These are phyloP conservation scores for Phortica okadai DNA, from an alignment of 2,888 invertebrate species.

Conservation along the genomic window DNA sequence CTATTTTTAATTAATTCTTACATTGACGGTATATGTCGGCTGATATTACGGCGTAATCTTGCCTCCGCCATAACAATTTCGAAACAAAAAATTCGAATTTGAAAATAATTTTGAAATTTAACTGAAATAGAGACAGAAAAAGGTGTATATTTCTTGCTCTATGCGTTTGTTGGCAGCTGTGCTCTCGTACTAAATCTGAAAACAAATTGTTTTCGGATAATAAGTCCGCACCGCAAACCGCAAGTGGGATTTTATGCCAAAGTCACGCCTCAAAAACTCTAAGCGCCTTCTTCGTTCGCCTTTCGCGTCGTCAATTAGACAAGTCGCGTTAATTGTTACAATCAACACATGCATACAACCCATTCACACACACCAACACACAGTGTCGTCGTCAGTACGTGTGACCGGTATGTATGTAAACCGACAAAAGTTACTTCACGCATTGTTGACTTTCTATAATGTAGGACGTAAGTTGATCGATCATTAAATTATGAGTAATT, in stretches of 20 bases:
- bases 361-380: conserved; percentile 43
- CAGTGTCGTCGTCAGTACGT: background rate
- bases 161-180: background rate
- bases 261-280: conserved; percentile 21
- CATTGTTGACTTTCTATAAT: background rate
- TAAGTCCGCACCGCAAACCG: conserved; percentile 32
- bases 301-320: conserved; percentile 48
- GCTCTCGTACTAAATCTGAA: conserved; percentile 15
- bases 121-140: background rate
- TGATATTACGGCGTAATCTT: conserved; percentile 66
- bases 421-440: conserved; percentile 13
- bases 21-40: conserved; percentile 64
- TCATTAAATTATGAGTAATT: background rate
- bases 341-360: conserved; percentile 41
- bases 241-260: background rate
- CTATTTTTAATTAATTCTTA: conserved; percentile 49
- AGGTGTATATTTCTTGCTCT: background rate
- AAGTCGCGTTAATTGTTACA: conserved; percentile 54
- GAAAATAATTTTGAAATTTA: background rate
- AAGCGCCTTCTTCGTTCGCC: background rate
- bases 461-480: too few species aligned
- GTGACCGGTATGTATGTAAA: background rate
- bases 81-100: background rate
- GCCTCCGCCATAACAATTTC: conserved; percentile 63
- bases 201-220: conserved; percentile 46